Conservation (phyloP, 1,140 invertebrate species). For the Bombus pyrosoma region DNA sequence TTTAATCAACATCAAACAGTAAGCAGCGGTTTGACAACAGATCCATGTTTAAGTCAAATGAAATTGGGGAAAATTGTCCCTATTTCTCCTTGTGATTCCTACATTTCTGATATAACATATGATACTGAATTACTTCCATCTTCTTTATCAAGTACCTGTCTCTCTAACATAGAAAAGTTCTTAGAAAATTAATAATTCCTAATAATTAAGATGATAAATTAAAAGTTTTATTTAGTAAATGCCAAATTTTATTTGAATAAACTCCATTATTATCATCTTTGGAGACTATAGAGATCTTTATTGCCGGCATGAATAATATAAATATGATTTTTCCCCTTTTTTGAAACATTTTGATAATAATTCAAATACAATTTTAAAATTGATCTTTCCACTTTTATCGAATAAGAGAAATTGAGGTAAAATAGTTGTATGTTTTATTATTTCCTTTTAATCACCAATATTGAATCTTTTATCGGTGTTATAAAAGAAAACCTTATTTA, state of each 20-base stretch:
- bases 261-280: conserved; percentile 24
- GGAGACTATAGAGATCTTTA: conserved; percentile 32
- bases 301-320: conserved; percentile 12
- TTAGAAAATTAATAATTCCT: neutral
- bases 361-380: neutral
- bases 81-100: conserved; percentile 11
- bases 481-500: too few species aligned
- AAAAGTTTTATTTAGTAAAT: neutral
- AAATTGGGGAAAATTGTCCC: neutral
- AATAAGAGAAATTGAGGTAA: too few species aligned
- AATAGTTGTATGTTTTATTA: neutral
- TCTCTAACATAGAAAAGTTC: neutral
- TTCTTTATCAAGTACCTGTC: neutral
- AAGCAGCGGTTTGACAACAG: neutral
- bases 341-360: neutral
- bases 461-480: neutral
- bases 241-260: neutral
- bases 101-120: neutral
- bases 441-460: neutral
- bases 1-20: conserved; percentile 55
- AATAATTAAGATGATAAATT: neutral
- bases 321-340: neutral
- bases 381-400: neutral
- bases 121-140: neutral
- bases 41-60: neutral